Conservation (phyloP, 1,140 invertebrate genomes). For the Drosophila willistoni region DNA sequence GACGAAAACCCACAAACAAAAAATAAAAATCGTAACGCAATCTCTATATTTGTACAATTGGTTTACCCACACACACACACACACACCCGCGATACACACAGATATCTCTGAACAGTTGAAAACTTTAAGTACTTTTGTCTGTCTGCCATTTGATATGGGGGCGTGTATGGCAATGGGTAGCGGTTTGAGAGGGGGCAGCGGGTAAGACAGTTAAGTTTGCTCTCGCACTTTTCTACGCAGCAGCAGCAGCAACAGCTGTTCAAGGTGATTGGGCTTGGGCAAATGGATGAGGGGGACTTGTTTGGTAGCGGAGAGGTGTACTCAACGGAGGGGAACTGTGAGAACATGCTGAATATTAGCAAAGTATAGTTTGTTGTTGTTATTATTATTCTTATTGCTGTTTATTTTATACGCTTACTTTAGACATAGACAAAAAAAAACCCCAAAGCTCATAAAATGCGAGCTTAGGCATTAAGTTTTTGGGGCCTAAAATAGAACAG, state of each 20-base stretch:
- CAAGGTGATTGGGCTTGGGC: slow-evolving; percentile 24
- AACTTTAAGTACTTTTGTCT: slow-evolving; percentile 60
- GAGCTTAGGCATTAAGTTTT: neutral
- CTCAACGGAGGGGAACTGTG: neutral
- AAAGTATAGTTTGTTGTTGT: slow-evolving; percentile 6
- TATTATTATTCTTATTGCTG: slow-evolving; percentile 6
- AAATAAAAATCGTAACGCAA: slow-evolving; percentile 38
- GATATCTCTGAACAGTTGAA: slow-evolving; percentile 38
- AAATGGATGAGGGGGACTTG: slow-evolving; percentile 7
- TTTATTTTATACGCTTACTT: slow-evolving; percentile 11
- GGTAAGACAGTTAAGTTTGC: neutral
- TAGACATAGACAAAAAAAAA: neutral
- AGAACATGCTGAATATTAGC: slow-evolving; percentile 3
- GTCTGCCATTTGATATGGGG: slow-evolving; percentile 31
- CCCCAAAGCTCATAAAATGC: slow-evolving; percentile 8
- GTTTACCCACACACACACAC: slow-evolving; percentile 37
- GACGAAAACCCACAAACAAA: slow-evolving; percentile 21
- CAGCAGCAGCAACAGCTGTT: slow-evolving; percentile 34
- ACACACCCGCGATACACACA: slow-evolving; percentile 9
- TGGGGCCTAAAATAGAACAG: neutral
- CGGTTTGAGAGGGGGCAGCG: neutral
- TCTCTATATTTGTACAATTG: slow-evolving; percentile 68
- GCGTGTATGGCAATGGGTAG: slow-evolving; percentile 3
- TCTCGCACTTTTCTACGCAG: slow-evolving; percentile 57
- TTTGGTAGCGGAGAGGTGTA: neutral